Evolutionary conservation across 1,140 invertebrate species (phyloP), one percentile per base, ranked within the genome.

Genomic region (Trypoxylus dichotomus): DNA sequence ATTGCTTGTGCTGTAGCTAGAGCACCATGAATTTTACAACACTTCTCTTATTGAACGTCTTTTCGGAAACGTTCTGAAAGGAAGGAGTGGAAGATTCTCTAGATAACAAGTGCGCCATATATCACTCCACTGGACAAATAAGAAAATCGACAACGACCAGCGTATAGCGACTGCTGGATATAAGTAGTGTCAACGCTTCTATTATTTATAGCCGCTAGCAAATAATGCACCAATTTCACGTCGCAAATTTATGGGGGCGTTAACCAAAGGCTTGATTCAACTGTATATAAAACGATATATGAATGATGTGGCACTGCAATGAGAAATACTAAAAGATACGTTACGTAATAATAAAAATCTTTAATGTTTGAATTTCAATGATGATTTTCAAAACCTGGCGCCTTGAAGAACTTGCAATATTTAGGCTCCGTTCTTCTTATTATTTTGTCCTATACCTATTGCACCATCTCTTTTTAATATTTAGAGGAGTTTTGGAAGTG

Each of bases 211-310:
- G 19, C 15, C 15, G 47, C 47, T 54, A 54, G 15, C n/a, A 54
- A 54, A 54, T 54, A 54, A 54, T 54, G 47, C 47, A 54, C 47
- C 47, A 54, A 54, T 54, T 54, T 54, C 47, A 54, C 47, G 19
- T 54, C 47, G 47, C 15, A 54, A 54, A 54, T 54, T 54, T 54
- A 54, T 54, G 47, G 19, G 32, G 32, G 32, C 32, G 32, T 37
- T 37, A 37, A 37, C 32, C 32, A 37, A 37, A 54, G 15, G 15
- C n/a, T 54, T 54, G 15, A 5, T 54, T 54, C 19, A 54, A n/a
- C 47, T 54, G 47, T 15, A 54, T 54, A 54, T 19, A n/a, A 6
- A 54, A n/a, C 7, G 47, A 54, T 19, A 6, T 6, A 6, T 54
- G 47, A 54, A 54, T 54, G 19, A 54, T 19, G 47, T 54, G 19